Conservation (phyloP, 2,888 invertebrate genomes). For the Cephalotes varians region DNA sequence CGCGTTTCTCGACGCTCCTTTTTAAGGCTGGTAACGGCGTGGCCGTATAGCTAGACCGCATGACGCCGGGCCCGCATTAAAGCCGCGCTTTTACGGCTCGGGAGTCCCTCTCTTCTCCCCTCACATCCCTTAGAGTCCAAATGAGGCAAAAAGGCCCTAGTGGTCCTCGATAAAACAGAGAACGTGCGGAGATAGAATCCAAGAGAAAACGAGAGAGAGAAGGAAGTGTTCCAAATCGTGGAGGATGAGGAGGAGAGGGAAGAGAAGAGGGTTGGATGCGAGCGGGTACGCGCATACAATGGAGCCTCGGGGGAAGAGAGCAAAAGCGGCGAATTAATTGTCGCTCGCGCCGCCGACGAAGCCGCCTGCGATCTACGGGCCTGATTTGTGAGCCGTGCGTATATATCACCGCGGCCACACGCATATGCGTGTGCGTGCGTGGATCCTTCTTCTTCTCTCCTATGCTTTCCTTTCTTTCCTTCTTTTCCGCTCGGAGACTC, state of each 20-base stretch:
- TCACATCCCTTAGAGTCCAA: slow-evolving; percentile 38
- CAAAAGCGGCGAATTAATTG: slow-evolving; percentile 84
- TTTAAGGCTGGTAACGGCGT: slow-evolving; percentile 62
- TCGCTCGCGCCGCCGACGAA: slow-evolving; percentile 82
- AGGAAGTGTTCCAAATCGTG: slow-evolving; percentile 43
- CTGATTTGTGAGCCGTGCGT: slow-evolving; percentile 81
- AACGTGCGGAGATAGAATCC: slow-evolving; percentile 61
- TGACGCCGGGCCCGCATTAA: slow-evolving; percentile 80
- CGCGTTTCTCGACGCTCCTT: slow-evolving; percentile 46
- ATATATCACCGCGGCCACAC: slow-evolving; percentile 57
- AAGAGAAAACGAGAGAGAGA: slow-evolving; percentile 18
- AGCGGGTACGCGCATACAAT: slow-evolving; percentile 67
- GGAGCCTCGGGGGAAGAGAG: slow-evolving; percentile 67
- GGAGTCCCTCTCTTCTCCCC: neutral
- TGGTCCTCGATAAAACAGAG: slow-evolving; percentile 73
- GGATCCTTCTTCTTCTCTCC: slow-evolving; percentile 47
- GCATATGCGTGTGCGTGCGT: slow-evolving; percentile 77
- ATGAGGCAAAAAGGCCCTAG: slow-evolving; percentile 67
- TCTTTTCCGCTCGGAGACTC: slow-evolving; percentile 47
- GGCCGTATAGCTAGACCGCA: slow-evolving; percentile 75
- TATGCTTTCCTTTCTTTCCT: slow-evolving; percentile 45
- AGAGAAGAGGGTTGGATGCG: slow-evolving; percentile 43
- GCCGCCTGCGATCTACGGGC: slow-evolving; percentile 74
- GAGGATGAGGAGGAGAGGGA: slow-evolving; percentile 60
- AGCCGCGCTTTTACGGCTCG: slow-evolving; percentile 63